phyloP scores from a whole-genome alignment of 2,113 vertebrate genomes.

The Pipra filicauda region DNA sequence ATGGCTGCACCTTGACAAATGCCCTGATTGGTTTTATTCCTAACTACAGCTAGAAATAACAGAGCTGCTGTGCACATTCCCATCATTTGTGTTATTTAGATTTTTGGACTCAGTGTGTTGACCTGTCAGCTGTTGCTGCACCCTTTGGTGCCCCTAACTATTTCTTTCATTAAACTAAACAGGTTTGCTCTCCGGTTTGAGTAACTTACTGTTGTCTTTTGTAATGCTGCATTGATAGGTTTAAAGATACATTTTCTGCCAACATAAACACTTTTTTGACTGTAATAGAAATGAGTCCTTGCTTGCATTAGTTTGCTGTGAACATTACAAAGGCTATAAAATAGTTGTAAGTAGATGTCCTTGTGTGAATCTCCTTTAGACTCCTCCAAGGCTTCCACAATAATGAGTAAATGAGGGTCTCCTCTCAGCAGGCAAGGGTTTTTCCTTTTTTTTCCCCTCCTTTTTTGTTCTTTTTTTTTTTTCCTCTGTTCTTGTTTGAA shows the following conservation, averaged over 20 bases:
- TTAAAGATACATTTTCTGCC: constrained; percentile 51
- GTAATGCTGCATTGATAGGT: constrained; percentile 37
- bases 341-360: neutral
- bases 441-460: rapidly evolving
- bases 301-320: constrained; percentile 34
- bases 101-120: neutral
- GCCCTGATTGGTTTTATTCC: neutral
- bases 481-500: neutral
- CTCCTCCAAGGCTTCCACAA: neutral
- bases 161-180: constrained; percentile 52
- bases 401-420: neutral
- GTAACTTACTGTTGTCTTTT: constrained; percentile 37
- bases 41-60: constrained; percentile 2
- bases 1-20: constrained; percentile 31
- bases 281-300: constrained; percentile 53
- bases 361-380: neutral
- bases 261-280: constrained; percentile 53
- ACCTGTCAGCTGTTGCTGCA: neutral
- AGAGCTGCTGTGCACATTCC: neutral
- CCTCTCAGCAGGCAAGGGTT: neutral
- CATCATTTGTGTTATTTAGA: neutral
- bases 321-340: constrained; percentile 5
- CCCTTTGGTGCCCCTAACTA: constrained; percentile 10
- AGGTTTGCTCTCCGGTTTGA: constrained; percentile 42
- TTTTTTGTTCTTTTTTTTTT: neutral